These are phyloP conservation scores for Redunca redunca DNA, from an alignment of 2,113 vertebrate genomes.

Conservation along the genomic window DNA sequence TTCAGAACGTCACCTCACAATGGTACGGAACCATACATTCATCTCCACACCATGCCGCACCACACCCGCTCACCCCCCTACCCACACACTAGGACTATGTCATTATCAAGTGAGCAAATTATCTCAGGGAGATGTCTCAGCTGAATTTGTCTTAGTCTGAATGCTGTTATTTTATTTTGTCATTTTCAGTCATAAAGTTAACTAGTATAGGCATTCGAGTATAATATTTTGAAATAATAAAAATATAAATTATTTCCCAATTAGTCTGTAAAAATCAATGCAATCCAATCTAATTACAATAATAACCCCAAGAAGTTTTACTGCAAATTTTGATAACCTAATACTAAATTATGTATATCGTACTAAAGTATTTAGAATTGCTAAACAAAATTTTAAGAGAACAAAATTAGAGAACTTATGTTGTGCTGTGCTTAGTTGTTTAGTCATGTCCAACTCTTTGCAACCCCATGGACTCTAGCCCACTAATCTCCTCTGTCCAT, in stretches of 20 bases:
- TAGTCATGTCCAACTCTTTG: background rate
- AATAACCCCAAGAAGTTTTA: background rate
- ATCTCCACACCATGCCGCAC: background rate
- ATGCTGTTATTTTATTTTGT: background rate
- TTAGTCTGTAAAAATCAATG: background rate
- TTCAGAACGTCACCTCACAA: background rate
- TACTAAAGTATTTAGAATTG: background rate
- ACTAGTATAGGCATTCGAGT: background rate
- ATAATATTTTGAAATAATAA: background rate
- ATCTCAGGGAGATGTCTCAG: background rate
- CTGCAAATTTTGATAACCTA: background rate
- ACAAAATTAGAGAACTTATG: background rate
- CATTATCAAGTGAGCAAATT: background rate
- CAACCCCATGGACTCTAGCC: background rate
- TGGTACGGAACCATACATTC: background rate
- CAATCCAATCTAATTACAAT: background rate
- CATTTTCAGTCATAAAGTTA: background rate
- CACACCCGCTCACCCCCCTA: background rate
- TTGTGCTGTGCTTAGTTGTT: background rate
- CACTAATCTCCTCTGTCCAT: background rate
- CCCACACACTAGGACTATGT: background rate
- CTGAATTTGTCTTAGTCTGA: background rate
- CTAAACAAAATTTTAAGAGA: background rate
- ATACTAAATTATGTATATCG: background rate
- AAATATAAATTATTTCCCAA: background rate